phyloP scores from a whole-genome alignment of 2,888 invertebrate genomes.

The Athripsodes cinereus region DNA sequence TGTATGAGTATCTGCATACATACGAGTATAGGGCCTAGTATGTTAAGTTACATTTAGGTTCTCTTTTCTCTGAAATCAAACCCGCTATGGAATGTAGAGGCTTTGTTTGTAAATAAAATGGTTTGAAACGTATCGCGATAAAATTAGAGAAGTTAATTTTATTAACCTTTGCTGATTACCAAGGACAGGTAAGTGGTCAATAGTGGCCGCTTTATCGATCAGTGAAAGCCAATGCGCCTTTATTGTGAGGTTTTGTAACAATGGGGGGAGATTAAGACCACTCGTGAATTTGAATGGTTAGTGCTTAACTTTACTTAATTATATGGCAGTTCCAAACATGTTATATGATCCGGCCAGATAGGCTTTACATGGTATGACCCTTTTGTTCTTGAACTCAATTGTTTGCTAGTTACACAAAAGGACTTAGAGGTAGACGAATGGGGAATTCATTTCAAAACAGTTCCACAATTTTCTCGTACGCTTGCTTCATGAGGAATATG shows the following conservation, averaged over 20 bases:
- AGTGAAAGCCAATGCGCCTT: not conserved
- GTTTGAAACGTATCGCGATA: no score
- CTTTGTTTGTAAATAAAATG: no score
- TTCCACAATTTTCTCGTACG: not conserved
- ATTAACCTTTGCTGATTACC: no score
- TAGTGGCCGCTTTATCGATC: not conserved
- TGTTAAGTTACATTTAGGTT: no score
- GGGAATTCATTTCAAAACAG: not conserved
- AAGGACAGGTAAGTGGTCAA: not conserved
- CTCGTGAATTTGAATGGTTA: constrained; percentile 18
- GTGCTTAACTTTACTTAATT: constrained; percentile 24
- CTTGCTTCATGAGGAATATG: constrained; percentile 1
- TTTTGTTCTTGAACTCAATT: constrained; percentile 23
- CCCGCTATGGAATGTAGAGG: no score
- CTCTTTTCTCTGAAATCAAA: no score
- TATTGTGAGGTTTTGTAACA: constrained; percentile 15
- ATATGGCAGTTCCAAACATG: constrained; percentile 22
- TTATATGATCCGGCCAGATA: constrained; percentile 15
- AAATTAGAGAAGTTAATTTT: no score
- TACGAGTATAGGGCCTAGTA: no score
- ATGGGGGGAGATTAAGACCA: constrained; percentile 11
- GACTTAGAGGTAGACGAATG: not conserved
- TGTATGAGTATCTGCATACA: no score
- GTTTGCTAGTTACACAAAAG: constrained; percentile 22
- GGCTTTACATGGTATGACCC: constrained; percentile 13